Conservation (phyloP, 2,888 invertebrate genomes). For the Pammene aurita region DNA sequence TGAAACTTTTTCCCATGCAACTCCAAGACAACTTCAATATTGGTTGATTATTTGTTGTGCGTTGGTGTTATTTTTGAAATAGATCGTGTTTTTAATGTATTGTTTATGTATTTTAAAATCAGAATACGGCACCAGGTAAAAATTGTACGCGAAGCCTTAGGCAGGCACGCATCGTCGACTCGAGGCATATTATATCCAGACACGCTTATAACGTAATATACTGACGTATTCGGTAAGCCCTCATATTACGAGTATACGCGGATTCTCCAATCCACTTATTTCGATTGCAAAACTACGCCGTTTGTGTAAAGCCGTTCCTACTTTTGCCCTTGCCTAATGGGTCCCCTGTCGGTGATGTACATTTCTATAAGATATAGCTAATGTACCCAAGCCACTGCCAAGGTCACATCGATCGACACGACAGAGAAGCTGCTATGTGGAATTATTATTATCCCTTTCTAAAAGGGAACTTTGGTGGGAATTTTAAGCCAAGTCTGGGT, state of each 20-base stretch:
- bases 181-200: not conserved
- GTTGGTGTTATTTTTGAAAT: too few relatives aligned
- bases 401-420: conserved; percentile 75
- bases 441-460: conserved; percentile 49
- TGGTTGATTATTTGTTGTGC: too few relatives aligned
- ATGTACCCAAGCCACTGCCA: conserved; percentile 65
- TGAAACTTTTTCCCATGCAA: too few relatives aligned
- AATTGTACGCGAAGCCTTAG: conserved; percentile 14
- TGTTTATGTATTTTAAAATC: too few relatives aligned
- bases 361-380: conserved; percentile 40
- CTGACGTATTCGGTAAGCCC: not conserved
- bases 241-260: too few relatives aligned
- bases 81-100: too few relatives aligned
- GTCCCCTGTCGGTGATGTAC: conserved; percentile 3
- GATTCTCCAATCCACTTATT: not conserved
- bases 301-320: not conserved
- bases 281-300: not conserved
- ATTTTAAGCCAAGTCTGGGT: conserved; percentile 53
- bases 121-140: too few relatives aligned
- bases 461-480: conserved; percentile 42
- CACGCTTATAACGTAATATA: conserved; percentile 1
- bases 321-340: conserved; percentile 12
- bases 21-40: too few relatives aligned
- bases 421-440: conserved; percentile 52
- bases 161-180: not conserved